Conservation (phyloP, 2,113 vertebrate species). For the Mesitornis unicolor region DNA sequence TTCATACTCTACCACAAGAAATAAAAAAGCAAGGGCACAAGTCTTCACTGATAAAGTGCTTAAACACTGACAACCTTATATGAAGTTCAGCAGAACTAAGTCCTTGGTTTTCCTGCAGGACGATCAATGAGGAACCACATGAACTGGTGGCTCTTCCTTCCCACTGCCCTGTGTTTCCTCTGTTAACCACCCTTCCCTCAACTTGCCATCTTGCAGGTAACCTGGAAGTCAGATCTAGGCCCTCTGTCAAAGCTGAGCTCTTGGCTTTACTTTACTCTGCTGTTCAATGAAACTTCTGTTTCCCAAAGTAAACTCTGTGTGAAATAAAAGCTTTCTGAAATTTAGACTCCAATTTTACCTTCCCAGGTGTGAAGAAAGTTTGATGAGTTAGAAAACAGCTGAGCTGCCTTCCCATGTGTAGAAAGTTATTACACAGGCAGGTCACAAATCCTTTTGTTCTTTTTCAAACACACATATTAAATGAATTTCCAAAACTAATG, state of each 20-base stretch:
- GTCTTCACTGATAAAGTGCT: background rate
- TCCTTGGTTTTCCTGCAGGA: background rate
- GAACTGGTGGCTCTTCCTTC: background rate
- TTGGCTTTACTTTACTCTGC: background rate
- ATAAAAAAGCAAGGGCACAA: background rate
- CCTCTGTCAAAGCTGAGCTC: background rate
- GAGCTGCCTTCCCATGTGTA: background rate
- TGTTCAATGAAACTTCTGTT: background rate
- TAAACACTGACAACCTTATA: background rate
- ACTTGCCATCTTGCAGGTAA: background rate
- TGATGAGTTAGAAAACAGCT: conserved; percentile 1
- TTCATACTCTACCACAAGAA: background rate
- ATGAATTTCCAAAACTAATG: conserved; percentile 37
- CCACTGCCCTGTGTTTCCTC: background rate
- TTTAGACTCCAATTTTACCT: conserved; percentile 48
- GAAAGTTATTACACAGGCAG: background rate
- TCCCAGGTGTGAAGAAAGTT: conserved; percentile 22
- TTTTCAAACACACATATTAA: conserved; percentile 36
- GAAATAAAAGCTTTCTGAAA: conserved; percentile 9
- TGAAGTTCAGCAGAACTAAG: background rate
- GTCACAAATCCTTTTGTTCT: background rate
- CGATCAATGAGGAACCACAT: background rate
- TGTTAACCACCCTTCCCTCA: background rate
- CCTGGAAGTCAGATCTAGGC: background rate
- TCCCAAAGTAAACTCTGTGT: background rate